A percentile compares a stretch with the other conserved stretches of the same genome.
phyloP scores from a whole-genome alignment of 2,888 invertebrate species.

The Platerodrilus igneus region DNA sequence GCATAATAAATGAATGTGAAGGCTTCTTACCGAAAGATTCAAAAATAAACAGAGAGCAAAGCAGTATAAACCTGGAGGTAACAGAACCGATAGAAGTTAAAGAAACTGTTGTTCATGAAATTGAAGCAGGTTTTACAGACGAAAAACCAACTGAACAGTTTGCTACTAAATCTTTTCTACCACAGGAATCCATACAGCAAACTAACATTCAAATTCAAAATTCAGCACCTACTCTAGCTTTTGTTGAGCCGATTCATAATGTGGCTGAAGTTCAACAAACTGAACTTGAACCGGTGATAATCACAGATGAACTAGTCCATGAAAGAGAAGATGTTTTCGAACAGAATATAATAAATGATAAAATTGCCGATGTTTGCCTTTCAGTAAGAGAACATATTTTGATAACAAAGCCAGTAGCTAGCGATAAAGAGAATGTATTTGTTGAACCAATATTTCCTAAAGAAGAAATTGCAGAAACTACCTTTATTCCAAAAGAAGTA shows the following conservation, averaged over 20 bases:
- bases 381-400: constrained; percentile 44
- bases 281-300: constrained; percentile 46
- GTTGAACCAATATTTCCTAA: constrained; percentile 32
- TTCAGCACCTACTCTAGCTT: constrained; percentile 39
- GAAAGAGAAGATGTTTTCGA: constrained; percentile 47
- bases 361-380: constrained; percentile 47
- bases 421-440: constrained; percentile 41
- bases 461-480: constrained; percentile 34
- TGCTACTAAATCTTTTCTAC: constrained; percentile 43
- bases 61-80: too few relatives aligned
- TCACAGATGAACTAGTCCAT: constrained; percentile 49
- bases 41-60: too few relatives aligned
- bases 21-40: too few relatives aligned
- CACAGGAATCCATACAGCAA: constrained; percentile 31
- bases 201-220: constrained; percentile 29
- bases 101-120: constrained; percentile 35
- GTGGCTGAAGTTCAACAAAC: constrained; percentile 42
- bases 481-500: constrained; percentile 39
- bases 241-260: constrained; percentile 46
- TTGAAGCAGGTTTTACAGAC: constrained; percentile 35
- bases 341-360: constrained; percentile 38
- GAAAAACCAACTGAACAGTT: constrained; percentile 45
- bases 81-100: constrained; percentile 40
- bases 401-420: constrained; percentile 43
- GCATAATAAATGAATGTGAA: constrained; percentile 50